A percentile compares a stretch with the other conserved stretches of the same genome.
Conservation (phyloP, 2,113 vertebrate genomes). For the Odontesthes bonariensis region DNA sequence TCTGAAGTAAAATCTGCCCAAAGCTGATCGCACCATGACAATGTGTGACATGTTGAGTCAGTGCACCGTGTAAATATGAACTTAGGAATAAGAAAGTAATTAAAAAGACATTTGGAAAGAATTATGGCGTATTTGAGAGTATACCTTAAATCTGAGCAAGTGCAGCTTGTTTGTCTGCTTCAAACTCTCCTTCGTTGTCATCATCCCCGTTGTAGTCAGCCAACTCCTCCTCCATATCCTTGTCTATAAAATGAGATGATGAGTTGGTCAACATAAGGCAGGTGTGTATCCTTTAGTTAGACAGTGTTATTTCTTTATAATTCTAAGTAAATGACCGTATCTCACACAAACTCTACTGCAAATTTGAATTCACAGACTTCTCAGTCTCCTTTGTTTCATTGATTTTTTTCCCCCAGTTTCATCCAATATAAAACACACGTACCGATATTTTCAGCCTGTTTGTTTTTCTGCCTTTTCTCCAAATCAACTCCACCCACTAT, state of each 20-base stretch:
- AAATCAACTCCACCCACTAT: conserved; percentile 35
- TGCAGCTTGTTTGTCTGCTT: conserved; percentile 91
- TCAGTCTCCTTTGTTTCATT: too few relatives aligned
- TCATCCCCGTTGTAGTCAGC: conserved; percentile 89
- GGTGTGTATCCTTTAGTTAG: background rate
- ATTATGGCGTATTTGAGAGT: background rate
- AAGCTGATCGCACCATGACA: background rate
- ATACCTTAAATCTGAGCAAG: conserved; percentile 82
- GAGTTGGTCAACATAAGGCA: background rate
- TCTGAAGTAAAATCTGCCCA: background rate
- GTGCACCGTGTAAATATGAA: background rate
- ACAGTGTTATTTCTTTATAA: background rate
- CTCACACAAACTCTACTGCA: background rate
- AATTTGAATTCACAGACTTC: too few relatives aligned
- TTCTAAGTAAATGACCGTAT: background rate
- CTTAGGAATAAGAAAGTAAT: background rate
- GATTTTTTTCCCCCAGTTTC: background rate
- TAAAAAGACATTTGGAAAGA: background rate
- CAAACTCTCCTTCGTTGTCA: conserved; percentile 91
- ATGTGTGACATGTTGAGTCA: background rate
- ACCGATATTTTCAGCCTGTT: conserved; percentile 56
- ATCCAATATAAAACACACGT: background rate
- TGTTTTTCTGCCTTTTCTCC: conserved; percentile 54
- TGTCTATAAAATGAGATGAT: conserved; percentile 51
- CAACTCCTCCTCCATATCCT: conserved; percentile 77